Evolutionary conservation across 2,888 invertebrate species (phyloP), one percentile per base, ranked within the genome.

Genomic region (Bunonema sp.): DNA sequence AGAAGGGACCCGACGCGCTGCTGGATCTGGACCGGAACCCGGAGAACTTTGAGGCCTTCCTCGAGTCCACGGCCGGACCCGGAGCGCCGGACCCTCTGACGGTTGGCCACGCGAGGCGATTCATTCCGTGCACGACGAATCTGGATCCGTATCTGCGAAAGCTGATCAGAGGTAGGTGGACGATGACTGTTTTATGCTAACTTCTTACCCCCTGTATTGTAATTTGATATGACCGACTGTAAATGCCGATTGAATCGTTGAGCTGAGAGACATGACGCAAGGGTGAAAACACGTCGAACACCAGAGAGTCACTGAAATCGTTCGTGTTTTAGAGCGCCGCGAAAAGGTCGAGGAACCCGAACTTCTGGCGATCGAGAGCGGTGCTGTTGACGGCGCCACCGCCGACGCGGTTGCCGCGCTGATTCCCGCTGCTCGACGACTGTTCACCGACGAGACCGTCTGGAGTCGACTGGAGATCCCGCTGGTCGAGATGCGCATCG

Each of bases 131-230:
- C 70, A 91, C 93, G 15, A 91, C 91, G 61, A 97, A 93, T 71
- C 76, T 97, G 41, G 97, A 97, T 75, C 97, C 97, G 0, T 93
- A 89, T 69, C 79, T 97, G 46, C 81, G 88, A 69, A 93, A 93
- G 74, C 82, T 87, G 41, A 86, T 93, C 44, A 84, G 88, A 78
- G 91, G 85, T 83, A 70, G 49, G 23, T 28, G 34, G 19, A 30
- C 26, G 15, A 29, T 20, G 29, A 26, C 35, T 15, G 29, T n/a
- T n/a, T n/a, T n/a, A n/a, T n/a, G n/a, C n/a, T n/a, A n/a, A n/a
- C n/a, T n/a, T n/a, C n/a, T n/a, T n/a, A n/a, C n/a, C n/a, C n/a
- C n/a, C n/a, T n/a, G n/a, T n/a, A n/a, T n/a, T n/a, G n/a, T n/a
- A n/a, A n/a, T n/a, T n/a, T n/a, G n/a, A n/a, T n/a, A n/a, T n/a